Percentiles rank a stretch among this genome's conserved stretches.
phyloP scores from a whole-genome alignment of 2,797 vertebrate genomes.

The Smutsia gigantea region DNA sequence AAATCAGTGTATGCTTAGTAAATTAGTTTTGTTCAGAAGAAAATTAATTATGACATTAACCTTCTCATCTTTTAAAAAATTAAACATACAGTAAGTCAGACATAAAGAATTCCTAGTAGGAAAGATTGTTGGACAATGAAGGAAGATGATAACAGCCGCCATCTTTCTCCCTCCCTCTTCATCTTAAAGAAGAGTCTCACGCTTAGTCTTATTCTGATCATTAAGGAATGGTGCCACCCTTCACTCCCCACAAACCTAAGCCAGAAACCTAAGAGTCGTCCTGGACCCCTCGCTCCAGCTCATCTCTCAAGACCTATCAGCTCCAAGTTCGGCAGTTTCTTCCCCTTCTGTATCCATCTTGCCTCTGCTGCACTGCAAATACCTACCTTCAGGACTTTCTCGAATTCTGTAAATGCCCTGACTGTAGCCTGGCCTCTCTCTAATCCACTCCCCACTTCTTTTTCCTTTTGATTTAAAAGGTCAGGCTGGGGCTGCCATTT shows the following conservation, averaged over 20 bases:
- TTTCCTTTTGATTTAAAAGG: constrained; percentile 6
- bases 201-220: background rate
- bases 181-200: background rate
- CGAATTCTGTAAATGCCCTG: background rate
- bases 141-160: background rate
- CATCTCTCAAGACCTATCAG: background rate
- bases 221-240: background rate
- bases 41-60: background rate
- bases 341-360: background rate
- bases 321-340: background rate
- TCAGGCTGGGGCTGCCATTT: background rate
- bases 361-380: background rate
- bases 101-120: background rate
- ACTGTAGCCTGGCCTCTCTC: background rate
- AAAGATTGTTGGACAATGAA: background rate
- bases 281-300: background rate
- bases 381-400: background rate
- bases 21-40: background rate
- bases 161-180: background rate
- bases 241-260: background rate
- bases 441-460: background rate
- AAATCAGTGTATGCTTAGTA: background rate
- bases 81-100: background rate
- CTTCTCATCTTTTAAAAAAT: constrained; percentile 26
- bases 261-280: background rate